Base-by-base conservation (phyloP, 2,797 vertebrate species). In the Anabas testudineus region DNA sequence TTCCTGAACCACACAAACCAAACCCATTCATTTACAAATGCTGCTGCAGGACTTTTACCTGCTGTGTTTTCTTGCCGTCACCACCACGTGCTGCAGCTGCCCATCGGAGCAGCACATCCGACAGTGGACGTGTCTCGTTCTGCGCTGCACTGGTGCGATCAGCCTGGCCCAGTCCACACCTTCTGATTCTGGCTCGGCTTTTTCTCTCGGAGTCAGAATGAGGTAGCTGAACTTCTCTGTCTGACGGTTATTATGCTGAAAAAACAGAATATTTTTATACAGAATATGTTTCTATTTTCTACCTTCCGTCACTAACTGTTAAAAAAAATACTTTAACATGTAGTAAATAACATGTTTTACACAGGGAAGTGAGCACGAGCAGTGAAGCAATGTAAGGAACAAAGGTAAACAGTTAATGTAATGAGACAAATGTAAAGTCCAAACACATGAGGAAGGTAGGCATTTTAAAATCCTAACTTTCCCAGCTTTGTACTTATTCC, bases 201-300 rank as follows among this genome's bases (percentile, higher is more conserved):
- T 39, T n/a, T 63, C 71, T 0, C 76, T 68, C 10, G 95, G 93
- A 21, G 86, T 89, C 78, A 97, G 55, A 68, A 97, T 94, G 62
- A 96, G 41, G 80, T 93, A 94, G 16, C 95, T 96, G 90, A 97
- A 97, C 76, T 85, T 95, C 85, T 97, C 96, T 2, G 66, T 90
- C 58, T 88, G 89, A 4, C 47, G 76, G 0, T 85, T 72, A 0
- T 77, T 79, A 49, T 87, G 92, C 96, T 96, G 83, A 47, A 28
- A 60, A 13, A 45, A 48, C 3, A 14, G 41, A 2, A 3, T 21
- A 34, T 57, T 53, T 9, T 41, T 28, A 49, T 13, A 28, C n/a
- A n/a, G n/a, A n/a, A n/a, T n/a, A n/a, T n/a, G n/a, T n/a, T n/a
- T n/a, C n/a, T n/a, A n/a, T n/a, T n/a, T n/a, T n/a, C n/a, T n/a